These are phyloP conservation scores for Eupithecia inturbata DNA, from an alignment of 2,888 invertebrate genomes.

Conservation along the genomic window DNA sequence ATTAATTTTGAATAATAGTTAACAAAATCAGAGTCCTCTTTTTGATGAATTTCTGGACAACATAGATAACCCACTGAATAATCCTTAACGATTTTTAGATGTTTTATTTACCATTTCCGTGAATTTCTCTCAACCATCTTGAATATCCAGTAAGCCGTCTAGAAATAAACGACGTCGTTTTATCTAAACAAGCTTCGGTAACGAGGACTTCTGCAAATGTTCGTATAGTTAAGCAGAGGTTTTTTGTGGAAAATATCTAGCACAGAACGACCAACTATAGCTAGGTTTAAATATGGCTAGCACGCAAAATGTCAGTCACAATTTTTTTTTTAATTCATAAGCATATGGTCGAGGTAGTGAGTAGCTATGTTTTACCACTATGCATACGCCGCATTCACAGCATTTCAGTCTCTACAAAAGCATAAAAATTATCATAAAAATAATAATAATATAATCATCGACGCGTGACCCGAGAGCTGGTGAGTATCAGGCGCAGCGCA, in stretches of 20 bases:
- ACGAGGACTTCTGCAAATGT: slow-evolving; percentile 38
- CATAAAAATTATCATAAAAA: not conserved
- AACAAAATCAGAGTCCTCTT: not conserved
- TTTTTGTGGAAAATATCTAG: slow-evolving; percentile 4
- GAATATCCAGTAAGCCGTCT: slow-evolving; percentile 24
- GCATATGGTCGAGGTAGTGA: not conserved
- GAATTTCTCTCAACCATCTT: slow-evolving; percentile 16
- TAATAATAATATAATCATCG: too few relatives aligned
- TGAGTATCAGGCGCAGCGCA: too few relatives aligned
- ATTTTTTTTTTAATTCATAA: too few relatives aligned
- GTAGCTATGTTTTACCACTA: not conserved
- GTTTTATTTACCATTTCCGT: slow-evolving; percentile 10
- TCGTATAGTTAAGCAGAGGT: slow-evolving; percentile 39
- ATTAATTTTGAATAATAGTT: too few relatives aligned
- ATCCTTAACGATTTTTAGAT: not conserved
- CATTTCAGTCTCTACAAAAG: not conserved
- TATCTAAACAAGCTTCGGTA: slow-evolving; percentile 32
- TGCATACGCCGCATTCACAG: too few relatives aligned
- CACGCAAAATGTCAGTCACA: too few relatives aligned
- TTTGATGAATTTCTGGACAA: not conserved
- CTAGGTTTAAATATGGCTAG: not conserved
- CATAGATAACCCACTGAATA: not conserved
- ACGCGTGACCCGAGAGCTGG: too few relatives aligned
- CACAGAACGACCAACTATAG: not conserved
- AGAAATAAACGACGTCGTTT: slow-evolving; percentile 36